A percentile compares a stretch with the other conserved stretches of the same genome.
phyloP scores from a whole-genome alignment of 2,797 vertebrate species.

The Argyrosomus regius region DNA sequence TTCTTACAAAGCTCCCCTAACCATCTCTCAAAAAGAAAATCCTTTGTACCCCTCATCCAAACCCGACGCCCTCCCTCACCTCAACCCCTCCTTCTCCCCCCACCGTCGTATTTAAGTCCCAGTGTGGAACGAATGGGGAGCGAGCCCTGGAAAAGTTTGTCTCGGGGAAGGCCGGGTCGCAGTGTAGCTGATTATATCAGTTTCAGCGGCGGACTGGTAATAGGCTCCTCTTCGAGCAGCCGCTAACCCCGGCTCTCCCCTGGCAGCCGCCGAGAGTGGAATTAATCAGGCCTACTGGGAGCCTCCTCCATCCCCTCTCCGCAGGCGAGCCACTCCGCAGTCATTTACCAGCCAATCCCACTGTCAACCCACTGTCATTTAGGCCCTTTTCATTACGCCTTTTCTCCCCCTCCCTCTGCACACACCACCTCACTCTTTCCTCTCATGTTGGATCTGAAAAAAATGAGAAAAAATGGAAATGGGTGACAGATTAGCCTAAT shows the following conservation, averaged over 20 bases:
- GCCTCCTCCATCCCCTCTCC: slow-evolving; percentile 92
- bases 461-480: slow-evolving; percentile 88
- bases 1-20: slow-evolving; percentile 83
- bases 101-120: slow-evolving; percentile 78
- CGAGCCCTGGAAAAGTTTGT: slow-evolving; percentile 92
- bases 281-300: slow-evolving; percentile 99
- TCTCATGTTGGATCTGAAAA: slow-evolving; percentile 60
- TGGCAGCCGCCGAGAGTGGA: slow-evolving; percentile 96
- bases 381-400: slow-evolving; percentile 95
- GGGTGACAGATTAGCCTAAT: slow-evolving; percentile 94
- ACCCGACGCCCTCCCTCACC: slow-evolving; percentile 77
- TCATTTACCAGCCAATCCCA: slow-evolving; percentile 99
- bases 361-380: slow-evolving; percentile 99
- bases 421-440: slow-evolving; percentile 61
- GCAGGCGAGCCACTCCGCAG: slow-evolving; percentile 97
- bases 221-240: slow-evolving; percentile 95
- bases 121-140: slow-evolving; percentile 78
- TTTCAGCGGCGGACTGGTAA: slow-evolving; percentile 94
- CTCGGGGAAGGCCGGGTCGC: slow-evolving; percentile 87
- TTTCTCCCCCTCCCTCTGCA: background rate
- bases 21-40: slow-evolving; percentile 82
- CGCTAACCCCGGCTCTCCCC: slow-evolving; percentile 94
- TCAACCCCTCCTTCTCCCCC: slow-evolving; percentile 30
- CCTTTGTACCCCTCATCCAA: slow-evolving; percentile 83
- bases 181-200: slow-evolving; percentile 98